Evolutionary conservation across 2,113 vertebrate genomes (phyloP).

Genomic region (Toxotes jaculatrix): DNA sequence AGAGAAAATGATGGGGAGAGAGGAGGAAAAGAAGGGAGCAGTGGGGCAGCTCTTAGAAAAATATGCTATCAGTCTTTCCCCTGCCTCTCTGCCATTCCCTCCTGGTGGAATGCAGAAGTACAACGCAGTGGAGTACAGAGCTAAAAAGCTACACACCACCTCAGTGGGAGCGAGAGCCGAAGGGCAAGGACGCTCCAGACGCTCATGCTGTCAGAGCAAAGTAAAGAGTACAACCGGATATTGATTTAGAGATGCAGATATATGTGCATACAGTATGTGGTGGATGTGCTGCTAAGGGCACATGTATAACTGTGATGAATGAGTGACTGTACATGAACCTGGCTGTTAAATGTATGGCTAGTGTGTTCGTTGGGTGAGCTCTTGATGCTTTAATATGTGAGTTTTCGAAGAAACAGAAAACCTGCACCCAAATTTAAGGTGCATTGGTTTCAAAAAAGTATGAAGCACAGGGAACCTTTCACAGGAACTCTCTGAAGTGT

Average conservation of each 20-base stretch:
- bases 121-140: background rate
- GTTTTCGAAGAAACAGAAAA: background rate
- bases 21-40: background rate
- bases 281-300: background rate
- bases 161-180: slow-evolving; percentile 54
- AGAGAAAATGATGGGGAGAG: background rate
- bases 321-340: background rate
- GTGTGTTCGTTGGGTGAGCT: background rate
- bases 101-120: slow-evolving; percentile 21
- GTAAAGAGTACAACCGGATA: slow-evolving; percentile 13
- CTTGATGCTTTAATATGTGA: background rate
- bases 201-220: slow-evolving; percentile 41
- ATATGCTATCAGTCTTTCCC: slow-evolving; percentile 7
- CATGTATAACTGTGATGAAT: background rate
- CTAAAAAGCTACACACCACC: slow-evolving; percentile 8
- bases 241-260: slow-evolving; percentile 49
- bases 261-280: slow-evolving; percentile 21
- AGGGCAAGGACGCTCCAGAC: slow-evolving; percentile 48
- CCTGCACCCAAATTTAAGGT: background rate
- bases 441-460: background rate
- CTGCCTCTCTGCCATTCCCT: slow-evolving; percentile 1
- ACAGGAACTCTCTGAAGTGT: background rate
- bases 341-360: background rate
- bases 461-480: too few relatives aligned
- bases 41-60: background rate